Conservation (phyloP, 2,113 vertebrate genomes). For the Ascaphus truei region DNA sequence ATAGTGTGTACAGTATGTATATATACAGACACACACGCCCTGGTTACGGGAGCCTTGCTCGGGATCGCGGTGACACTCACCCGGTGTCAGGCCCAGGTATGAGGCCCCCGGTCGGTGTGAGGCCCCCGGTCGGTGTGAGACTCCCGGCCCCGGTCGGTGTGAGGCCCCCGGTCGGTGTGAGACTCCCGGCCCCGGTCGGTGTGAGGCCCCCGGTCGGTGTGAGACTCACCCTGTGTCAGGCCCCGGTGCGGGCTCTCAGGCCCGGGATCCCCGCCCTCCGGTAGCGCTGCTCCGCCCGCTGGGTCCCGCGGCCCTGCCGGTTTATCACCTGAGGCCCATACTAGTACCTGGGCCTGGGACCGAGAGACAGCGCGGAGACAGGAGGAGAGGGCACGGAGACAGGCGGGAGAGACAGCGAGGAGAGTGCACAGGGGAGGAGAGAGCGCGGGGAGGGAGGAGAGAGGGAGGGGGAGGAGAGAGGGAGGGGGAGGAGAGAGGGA, state of each 20-base stretch:
- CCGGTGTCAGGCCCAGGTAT: too few relatives aligned
- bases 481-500: too few relatives aligned
- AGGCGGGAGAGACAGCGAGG: not conserved
- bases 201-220: not conserved
- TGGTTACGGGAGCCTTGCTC: too few relatives aligned
- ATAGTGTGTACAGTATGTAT: too few relatives aligned
- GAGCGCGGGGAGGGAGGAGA: not conserved
- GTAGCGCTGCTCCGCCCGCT: conserved; percentile 16
- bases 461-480: not conserved
- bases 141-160: not conserved
- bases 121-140: too few relatives aligned
- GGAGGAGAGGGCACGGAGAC: not conserved
- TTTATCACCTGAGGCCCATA: conserved; percentile 33
- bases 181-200: conserved; percentile 18
- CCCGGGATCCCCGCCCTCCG: conserved; percentile 16
- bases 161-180: not conserved
- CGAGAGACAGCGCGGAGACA: not conserved
- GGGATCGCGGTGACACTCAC: too few relatives aligned
- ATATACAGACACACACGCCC: too few relatives aligned
- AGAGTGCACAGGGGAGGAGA: too few relatives aligned
- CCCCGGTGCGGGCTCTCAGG: conserved; percentile 29
- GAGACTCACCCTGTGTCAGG: conserved; percentile 15
- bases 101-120: not conserved
- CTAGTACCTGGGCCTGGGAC: not conserved
- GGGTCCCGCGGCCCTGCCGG: conserved; percentile 21